A percentile compares a stretch with the other conserved stretches of the same genome.
These are phyloP conservation scores for Ephydatia muelleri DNA, from an alignment of 37 sponge, comb jelly and placozoan species.

Conservation along the genomic window DNA sequence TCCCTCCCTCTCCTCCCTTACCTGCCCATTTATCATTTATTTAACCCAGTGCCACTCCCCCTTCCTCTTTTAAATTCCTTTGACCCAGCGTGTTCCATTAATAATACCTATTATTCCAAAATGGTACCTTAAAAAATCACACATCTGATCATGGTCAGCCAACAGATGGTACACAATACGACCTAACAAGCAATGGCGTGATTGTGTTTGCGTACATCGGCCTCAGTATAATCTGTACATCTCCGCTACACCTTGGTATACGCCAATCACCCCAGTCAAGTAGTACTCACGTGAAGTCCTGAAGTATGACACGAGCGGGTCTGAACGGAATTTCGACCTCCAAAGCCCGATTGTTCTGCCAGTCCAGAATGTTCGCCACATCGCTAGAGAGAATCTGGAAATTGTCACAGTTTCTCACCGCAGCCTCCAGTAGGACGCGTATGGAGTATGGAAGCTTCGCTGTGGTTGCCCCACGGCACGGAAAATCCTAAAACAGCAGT, in stretches of 20 bases:
- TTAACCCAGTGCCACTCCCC: no score
- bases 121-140: no score
- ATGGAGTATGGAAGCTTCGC: conserved; percentile 81
- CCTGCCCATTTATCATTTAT: neutral
- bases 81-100: no score
- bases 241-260: no score
- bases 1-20: neutral
- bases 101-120: no score
- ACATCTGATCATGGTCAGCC: no score
- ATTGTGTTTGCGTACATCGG: no score
- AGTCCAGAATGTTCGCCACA: conserved; percentile 70
- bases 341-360: conserved; percentile 66
- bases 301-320: conserved; percentile 86
- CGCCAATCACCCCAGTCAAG: neutral
- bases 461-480: neutral
- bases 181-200: no score
- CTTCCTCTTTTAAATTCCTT: no score
- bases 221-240: no score
- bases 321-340: conserved; percentile 85
- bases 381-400: conserved; percentile 65
- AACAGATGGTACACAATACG: no score
- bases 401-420: conserved; percentile 83
- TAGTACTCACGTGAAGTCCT: conserved; percentile 84
- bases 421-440: conserved; percentile 83
- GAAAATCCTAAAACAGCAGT: neutral